Evolutionary conservation across 2,888 invertebrate species (phyloP).

Genomic region (Tenthredo notha): DNA sequence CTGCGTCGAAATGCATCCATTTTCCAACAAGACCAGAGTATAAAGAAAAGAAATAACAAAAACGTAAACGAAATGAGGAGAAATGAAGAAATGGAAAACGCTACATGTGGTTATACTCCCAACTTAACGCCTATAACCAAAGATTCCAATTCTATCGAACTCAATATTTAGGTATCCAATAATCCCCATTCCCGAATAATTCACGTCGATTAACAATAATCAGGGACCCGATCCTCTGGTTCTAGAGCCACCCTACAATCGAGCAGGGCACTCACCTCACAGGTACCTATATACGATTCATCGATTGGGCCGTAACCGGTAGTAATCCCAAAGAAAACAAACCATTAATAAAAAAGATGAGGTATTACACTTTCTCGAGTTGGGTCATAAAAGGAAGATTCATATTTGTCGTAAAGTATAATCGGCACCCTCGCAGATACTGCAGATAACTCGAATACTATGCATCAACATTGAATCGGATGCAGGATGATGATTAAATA

Average conservation of each 20-base stretch:
- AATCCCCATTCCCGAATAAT: background rate
- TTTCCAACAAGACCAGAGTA: background rate
- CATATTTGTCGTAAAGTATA: slow-evolving; percentile 2
- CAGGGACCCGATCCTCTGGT: background rate
- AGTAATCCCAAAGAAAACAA: background rate
- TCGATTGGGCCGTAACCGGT: background rate
- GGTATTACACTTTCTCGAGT: background rate
- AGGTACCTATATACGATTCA: background rate
- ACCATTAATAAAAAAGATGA: background rate
- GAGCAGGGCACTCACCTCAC: background rate
- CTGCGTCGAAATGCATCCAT: slow-evolving; percentile 40
- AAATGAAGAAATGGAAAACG: background rate
- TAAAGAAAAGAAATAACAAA: slow-evolving; percentile 16
- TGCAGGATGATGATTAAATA: background rate
- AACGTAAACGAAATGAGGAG: background rate
- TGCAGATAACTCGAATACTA: background rate
- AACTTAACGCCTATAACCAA: background rate
- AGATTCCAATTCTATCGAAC: background rate
- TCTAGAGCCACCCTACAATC: background rate
- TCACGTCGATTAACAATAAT: background rate
- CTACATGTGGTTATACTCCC: background rate
- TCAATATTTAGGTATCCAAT: background rate
- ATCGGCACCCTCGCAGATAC: background rate
- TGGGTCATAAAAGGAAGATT: background rate
- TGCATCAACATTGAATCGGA: background rate